A percentile compares a stretch with the other conserved stretches of the same genome.
These are phyloP conservation scores for Aldrovandia affinis DNA, from an alignment of 2,797 vertebrate species.

Conservation along the genomic window DNA sequence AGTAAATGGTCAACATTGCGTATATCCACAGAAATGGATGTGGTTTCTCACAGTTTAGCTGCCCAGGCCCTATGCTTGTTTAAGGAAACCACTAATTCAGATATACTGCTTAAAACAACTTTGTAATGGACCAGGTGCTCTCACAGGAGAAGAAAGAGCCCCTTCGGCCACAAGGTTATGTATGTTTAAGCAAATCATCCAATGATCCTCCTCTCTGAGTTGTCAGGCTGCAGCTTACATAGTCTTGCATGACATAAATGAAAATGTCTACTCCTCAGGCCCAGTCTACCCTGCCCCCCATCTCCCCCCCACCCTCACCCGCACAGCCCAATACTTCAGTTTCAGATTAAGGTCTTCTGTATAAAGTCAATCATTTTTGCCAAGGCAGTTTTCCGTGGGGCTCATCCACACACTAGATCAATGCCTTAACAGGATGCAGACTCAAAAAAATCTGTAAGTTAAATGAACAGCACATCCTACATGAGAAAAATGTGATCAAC, in stretches of 20 bases:
- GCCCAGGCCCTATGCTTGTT: not conserved
- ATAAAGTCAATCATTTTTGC: too few relatives aligned
- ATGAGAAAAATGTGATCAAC: too few relatives aligned
- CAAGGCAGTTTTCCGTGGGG: too few relatives aligned
- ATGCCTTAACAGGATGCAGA: too few relatives aligned
- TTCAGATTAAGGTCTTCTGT: too few relatives aligned
- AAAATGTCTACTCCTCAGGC: not conserved
- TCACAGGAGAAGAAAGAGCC: not conserved
- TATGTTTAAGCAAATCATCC: not conserved
- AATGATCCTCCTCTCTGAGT: not conserved
- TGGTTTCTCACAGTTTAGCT: not conserved
- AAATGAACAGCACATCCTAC: not conserved
- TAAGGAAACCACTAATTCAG: conserved; percentile 12
- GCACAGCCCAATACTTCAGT: not conserved
- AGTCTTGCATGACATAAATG: not conserved
- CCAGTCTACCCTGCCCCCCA: not conserved
- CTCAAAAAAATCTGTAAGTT: too few relatives aligned
- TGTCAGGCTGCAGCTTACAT: not conserved
- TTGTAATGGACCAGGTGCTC: not conserved
- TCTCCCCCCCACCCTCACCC: not conserved
- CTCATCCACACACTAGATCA: too few relatives aligned
- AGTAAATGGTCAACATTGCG: not conserved
- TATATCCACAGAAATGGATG: not conserved
- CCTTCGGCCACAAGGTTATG: not conserved
- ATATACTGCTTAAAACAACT: not conserved